Evolutionary conservation across 2,797 vertebrate species (phyloP), one percentile per base, ranked within the genome.

Genomic region (Graptemys geographica): DNA sequence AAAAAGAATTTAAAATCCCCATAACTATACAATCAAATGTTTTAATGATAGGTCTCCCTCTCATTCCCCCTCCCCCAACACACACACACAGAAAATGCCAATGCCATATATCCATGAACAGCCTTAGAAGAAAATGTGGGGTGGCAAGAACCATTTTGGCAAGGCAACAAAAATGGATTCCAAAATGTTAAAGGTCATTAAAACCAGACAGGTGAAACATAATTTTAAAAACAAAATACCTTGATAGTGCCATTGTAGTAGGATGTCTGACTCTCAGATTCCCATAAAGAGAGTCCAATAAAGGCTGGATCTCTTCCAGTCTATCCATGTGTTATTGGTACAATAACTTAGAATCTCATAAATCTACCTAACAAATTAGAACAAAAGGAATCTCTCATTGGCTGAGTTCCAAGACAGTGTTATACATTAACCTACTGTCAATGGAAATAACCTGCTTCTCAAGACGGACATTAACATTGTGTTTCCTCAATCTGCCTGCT

Each of bases 111-210:
- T n/a, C 83, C 55, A 86, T 90, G 86, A 93, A 96, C 83, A 79
- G 55, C 57, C 87, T 82, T 92, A 84, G 57, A 90, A 84, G 87
- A 84, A 93, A 96, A 96, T 88, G 90, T 83, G 72, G 59, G 78
- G 62, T 47, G 84, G 91, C 92, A 92, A 62, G 95, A 95, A 83
- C 95, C 90, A 94, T 95, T 96, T 72, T 86, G 84, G 69, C 93
- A 95, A 94, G 85, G 84, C 95, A 96, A 72, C 37, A 72, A 72
- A 41, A 72, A 72, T 19, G 23, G 37, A 72, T 72, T 41, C 37
- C 69, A 72, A 41, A 72, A 41, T 41, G 37, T 41, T 72, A 21
- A 10, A 41, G 69, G 69, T 72, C 69, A 72, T 72, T 37, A 41
- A 72, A 41, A 93, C 92, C 94, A 94, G 91, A 82, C 3, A 4